Conservation (phyloP, 2,113 vertebrate genomes). For the Diphyllodes magnificus region DNA sequence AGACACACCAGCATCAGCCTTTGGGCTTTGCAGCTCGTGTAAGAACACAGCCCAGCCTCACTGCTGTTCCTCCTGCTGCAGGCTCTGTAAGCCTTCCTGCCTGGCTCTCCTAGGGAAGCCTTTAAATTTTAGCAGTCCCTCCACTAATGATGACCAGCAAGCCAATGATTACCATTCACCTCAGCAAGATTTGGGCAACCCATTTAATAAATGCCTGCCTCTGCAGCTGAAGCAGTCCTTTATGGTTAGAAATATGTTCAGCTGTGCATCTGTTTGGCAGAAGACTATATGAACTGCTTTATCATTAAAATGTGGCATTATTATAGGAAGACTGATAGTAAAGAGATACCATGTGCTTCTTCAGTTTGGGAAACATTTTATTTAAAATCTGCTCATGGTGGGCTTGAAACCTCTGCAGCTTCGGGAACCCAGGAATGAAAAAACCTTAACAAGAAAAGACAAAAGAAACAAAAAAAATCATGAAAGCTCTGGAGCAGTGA, state of each 20-base stretch:
- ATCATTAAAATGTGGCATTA: not conserved
- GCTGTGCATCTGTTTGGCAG: not conserved
- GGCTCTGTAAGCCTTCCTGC: not conserved
- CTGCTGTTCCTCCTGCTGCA: not conserved
- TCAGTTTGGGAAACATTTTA: conserved; percentile 87
- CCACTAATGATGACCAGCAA: not conserved
- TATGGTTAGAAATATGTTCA: rapidly evolving
- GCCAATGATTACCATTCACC: not conserved
- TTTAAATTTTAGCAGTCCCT: not conserved
- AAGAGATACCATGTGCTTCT: conserved; percentile 81
- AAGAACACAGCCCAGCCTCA: not conserved
- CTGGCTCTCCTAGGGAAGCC: not conserved
- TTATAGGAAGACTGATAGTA: not conserved
- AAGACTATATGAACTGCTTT: not conserved
- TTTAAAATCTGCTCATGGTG: conserved; percentile 89
- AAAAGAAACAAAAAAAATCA: not conserved
- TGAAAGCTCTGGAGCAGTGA: not conserved
- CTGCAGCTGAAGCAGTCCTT: not conserved
- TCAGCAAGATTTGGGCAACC: not conserved
- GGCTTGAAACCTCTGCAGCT: conserved; percentile 87
- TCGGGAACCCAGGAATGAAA: conserved; percentile 91
- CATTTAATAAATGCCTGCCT: not conserved
- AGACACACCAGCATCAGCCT: not conserved
- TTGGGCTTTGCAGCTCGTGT: not conserved
- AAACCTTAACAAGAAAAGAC: conserved; percentile 69